These are phyloP conservation scores for Diplazon laetatorius DNA, from an alignment of 2,888 invertebrate genomes.

Conservation along the genomic window DNA sequence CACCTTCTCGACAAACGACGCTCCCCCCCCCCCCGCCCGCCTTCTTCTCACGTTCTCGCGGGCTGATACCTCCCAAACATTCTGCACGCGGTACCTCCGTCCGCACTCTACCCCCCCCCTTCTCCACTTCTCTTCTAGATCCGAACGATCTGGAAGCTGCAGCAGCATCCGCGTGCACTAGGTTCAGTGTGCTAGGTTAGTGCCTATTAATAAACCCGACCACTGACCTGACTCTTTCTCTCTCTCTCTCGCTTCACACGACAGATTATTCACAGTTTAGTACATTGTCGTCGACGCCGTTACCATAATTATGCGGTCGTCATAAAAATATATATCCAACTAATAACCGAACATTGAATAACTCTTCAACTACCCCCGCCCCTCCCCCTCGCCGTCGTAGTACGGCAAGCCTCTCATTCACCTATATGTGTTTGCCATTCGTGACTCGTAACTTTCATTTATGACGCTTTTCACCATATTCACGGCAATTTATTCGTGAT, in stretches of 20 bases:
- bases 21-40: too few relatives aligned
- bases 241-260: conserved; percentile 36
- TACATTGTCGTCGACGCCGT: conserved; percentile 20
- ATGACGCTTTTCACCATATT: not conserved
- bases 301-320: conserved; percentile 16
- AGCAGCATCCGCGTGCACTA: conserved; percentile 51
- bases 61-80: conserved; percentile 27
- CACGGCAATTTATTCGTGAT: not conserved
- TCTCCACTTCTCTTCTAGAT: not conserved
- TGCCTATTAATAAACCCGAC: conserved; percentile 63
- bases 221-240: conserved; percentile 65
- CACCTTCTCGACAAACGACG: conserved; percentile 22
- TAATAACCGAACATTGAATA: not conserved
- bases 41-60: too few relatives aligned
- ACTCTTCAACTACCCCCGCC: too few relatives aligned
- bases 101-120: too few relatives aligned
- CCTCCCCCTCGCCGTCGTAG: too few relatives aligned
- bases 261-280: conserved; percentile 1
- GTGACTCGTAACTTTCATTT: not conserved
- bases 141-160: conserved; percentile 21
- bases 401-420: not conserved
- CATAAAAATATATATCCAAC: conserved; percentile 18
- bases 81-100: conserved; percentile 22
- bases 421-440: not conserved
- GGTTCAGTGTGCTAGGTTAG: conserved; percentile 62